A percentile compares a stretch with the other conserved stretches of the same genome.
Evolutionary conservation across 2,888 invertebrate genomes (phyloP).

Genomic region (Hypercompe scribonia): DNA sequence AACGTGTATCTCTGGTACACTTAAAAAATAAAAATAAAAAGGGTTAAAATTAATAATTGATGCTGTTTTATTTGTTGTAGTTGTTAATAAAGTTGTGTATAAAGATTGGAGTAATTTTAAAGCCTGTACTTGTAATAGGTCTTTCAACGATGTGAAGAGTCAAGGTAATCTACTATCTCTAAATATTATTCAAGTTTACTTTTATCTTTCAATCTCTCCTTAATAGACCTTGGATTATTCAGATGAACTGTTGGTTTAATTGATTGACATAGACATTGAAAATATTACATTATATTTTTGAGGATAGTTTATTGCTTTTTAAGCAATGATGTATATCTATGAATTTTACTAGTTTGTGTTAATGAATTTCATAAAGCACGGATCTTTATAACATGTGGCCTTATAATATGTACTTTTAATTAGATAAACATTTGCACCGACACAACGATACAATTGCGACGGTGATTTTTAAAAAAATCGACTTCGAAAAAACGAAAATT

Average conservation of each 20-base stretch:
- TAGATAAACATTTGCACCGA: background rate
- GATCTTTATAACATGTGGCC: background rate
- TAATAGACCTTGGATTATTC: background rate
- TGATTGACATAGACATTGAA: background rate
- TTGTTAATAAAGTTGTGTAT: background rate
- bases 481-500: too few species aligned
- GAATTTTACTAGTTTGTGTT: background rate
- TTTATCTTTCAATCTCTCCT: background rate
- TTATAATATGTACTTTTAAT: background rate
- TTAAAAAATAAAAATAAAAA: background rate
- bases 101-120: background rate
- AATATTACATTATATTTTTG: too few species aligned
- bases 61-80: background rate
- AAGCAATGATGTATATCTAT: too few species aligned
- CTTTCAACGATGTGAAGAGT: background rate
- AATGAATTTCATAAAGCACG: background rate
- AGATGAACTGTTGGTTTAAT: background rate
- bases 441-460: background rate
- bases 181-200: background rate
- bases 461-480: background rate
- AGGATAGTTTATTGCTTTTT: too few species aligned
- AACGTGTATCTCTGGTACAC: background rate
- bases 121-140: background rate
- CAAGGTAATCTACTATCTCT: conserved; percentile 1
- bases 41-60: too few species aligned